Conservation (phyloP, 2,113 vertebrate genomes). For the Heteronetta atricapilla region DNA sequence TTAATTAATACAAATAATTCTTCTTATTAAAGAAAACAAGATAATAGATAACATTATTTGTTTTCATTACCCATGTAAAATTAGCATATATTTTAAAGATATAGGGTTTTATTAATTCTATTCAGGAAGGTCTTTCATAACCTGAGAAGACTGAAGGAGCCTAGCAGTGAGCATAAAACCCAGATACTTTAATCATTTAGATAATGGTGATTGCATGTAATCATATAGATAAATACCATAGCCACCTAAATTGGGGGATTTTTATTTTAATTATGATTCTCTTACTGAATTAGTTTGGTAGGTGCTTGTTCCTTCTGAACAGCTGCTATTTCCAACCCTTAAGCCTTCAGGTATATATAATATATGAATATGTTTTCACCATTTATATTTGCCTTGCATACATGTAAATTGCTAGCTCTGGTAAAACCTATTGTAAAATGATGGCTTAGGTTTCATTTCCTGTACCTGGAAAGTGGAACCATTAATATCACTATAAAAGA, state of each 20-base stretch:
- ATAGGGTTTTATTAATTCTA: not conserved
- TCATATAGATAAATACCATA: not conserved
- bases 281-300: not conserved
- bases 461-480: constrained; percentile 5
- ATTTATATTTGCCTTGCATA: not conserved
- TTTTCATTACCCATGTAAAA: not conserved
- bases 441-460: constrained; percentile 6
- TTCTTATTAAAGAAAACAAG: not conserved
- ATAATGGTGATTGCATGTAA: not conserved
- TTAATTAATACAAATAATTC: not conserved
- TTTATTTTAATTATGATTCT: not conserved
- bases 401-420: not conserved
- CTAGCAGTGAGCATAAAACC: not conserved
- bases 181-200: not conserved
- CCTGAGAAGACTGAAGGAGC: not conserved
- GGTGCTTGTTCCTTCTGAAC: not conserved
- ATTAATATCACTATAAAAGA: constrained; percentile 35
- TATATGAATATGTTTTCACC: not conserved
- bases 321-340: not conserved
- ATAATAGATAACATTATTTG: not conserved
- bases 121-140: not conserved
- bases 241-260: not conserved
- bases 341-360: not conserved
- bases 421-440: constrained; percentile 17
- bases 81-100: not conserved